Percentiles rank a stretch among this genome's conserved stretches.
phyloP scores from a whole-genome alignment of 2,888 invertebrate species.

The Amphiduros pacificus region DNA sequence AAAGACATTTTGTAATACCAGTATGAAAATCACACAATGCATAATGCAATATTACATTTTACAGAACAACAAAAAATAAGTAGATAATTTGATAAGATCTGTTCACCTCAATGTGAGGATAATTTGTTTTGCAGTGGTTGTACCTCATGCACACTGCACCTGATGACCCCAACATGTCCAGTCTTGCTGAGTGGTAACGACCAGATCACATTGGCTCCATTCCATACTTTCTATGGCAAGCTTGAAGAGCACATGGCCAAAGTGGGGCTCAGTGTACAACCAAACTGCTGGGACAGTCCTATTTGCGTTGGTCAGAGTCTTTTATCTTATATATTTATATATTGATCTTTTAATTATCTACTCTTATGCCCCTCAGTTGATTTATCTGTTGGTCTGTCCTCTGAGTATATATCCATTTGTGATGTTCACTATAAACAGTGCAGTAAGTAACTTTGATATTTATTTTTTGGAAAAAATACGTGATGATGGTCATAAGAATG shows the following conservation, averaged over 20 bases:
- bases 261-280: slow-evolving; percentile 48
- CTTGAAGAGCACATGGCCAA: slow-evolving; percentile 58
- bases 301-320: slow-evolving; percentile 54
- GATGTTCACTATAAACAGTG: background rate
- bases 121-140: slow-evolving; percentile 20
- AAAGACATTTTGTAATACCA: no score
- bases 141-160: slow-evolving; percentile 55
- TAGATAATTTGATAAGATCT: background rate
- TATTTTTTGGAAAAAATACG: background rate
- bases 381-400: no score
- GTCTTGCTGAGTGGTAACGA: slow-evolving; percentile 57
- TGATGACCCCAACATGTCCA: slow-evolving; percentile 59
- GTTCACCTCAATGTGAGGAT: no score
- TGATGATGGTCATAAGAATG: background rate
- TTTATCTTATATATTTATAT: no score
- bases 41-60: no score
- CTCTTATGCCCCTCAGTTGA: no score
- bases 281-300: slow-evolving; percentile 60
- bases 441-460: background rate
- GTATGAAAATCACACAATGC: no score
- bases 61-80: no score
- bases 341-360: no score
- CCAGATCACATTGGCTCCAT: slow-evolving; percentile 57
- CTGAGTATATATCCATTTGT: no score
- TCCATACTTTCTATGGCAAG: slow-evolving; percentile 58